phyloP scores from a whole-genome alignment of 92 coral and sea anemone species.

The Nematostella vectensis region DNA sequence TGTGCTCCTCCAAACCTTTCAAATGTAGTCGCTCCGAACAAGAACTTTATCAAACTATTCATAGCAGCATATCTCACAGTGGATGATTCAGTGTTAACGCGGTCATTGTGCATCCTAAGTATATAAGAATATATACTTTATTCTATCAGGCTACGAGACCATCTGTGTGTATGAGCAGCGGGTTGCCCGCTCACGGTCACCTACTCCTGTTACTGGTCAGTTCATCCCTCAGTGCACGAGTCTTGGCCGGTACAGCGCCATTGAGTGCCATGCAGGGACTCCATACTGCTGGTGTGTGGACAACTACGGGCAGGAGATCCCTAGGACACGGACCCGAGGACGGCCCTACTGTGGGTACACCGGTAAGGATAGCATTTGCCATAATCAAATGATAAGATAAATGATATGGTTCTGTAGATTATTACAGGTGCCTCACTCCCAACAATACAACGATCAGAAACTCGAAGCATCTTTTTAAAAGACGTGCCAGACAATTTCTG shows the following conservation, averaged over 20 bases:
- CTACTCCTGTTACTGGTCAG: slow-evolving; percentile 22
- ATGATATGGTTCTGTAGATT: no score
- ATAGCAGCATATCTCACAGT: no score
- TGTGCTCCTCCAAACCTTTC: no score
- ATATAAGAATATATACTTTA: no score
- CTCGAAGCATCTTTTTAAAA: no score
- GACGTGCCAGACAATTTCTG: no score
- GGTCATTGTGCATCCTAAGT: no score
- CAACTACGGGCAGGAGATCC: slow-evolving; percentile 71
- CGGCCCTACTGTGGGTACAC: slow-evolving; percentile 44
- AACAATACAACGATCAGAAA: no score
- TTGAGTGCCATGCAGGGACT: slow-evolving; percentile 69
- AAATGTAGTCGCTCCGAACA: no score
- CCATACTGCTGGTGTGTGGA: slow-evolving; percentile 92
- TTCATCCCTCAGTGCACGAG: slow-evolving; percentile 52
- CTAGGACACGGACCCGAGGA: slow-evolving; percentile 54
- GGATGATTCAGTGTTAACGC: no score
- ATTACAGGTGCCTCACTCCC: no score
- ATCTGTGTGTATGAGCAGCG: slow-evolving; percentile 24
- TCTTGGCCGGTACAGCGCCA: slow-evolving; percentile 55
- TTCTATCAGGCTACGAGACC: slow-evolving; percentile 22
- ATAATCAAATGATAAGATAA: not conserved
- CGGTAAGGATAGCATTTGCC: slow-evolving; percentile 40
- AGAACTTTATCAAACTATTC: no score
- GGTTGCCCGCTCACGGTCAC: slow-evolving; percentile 17